Base-by-base conservation (phyloP, 1,140 invertebrate species). In the Homalodisca vitripennis region DNA sequence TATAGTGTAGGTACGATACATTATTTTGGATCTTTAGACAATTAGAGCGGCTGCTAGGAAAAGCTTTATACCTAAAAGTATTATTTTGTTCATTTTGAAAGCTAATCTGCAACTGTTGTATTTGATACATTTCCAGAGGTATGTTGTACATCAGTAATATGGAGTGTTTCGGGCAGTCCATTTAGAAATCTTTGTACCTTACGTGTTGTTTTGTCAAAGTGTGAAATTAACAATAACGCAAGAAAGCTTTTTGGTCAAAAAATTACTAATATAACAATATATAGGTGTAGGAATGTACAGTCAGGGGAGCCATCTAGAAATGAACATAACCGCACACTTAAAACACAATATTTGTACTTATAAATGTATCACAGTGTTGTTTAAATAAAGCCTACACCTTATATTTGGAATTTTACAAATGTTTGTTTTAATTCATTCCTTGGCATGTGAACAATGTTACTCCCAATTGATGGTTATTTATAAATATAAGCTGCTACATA, bases 301-400 rank as follows among this genome's bases (percentile, higher is more conserved):
- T 62, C 27, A 30, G 46, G 27, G 27, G 27, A 47, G 64, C 34
- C 46, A 47, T 66, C 64, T 47, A 29, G 46, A 48, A 65, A 29
- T 55, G 51, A 68, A 68, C 48, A 32, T 68, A 68, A 34, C 51
- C 67, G 67, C 67, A 69, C 67, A 69, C 57, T 69, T 41, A 69
- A 69, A 55, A 69, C 67, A 69, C 53, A 62, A 69, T 55, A 69
- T 69, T 69, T 69, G 67, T 69, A 69, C 46, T 66, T 66, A 66
- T 62, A 41, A 69, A 29, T 69, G 48, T 69, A 51, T 62, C 67
- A 69, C 67, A 62, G 67, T 69, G 67, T 68, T 68, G 66, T 69
- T 69, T 55, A 69, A 60, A 69, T 69, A 69, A 69, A 69, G 67
- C 67, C 67, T 69, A 69, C 67, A 69, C 67, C 67, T 69, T 69